These are phyloP conservation scores for Napeogenes sylphis DNA, from an alignment of 2,888 invertebrate species.

Conservation along the genomic window DNA sequence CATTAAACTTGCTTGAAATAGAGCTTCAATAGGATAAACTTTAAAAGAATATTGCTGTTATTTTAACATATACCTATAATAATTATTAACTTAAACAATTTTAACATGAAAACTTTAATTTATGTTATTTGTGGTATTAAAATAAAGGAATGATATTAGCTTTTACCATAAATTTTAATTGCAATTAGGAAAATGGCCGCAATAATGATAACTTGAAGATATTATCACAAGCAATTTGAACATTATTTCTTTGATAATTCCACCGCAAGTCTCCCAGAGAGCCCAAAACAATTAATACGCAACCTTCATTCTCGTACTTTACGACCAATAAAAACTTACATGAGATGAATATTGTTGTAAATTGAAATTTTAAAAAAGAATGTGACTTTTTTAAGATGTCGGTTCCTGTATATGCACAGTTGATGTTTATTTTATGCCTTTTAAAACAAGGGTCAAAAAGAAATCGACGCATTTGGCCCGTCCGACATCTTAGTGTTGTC, in stretches of 20 bases:
- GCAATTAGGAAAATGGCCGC: slow-evolving; percentile 10
- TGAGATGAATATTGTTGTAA: slow-evolving; percentile 34
- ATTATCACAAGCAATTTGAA: slow-evolving; percentile 17
- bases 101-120: no score
- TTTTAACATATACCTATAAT: no score
- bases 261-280: slow-evolving; percentile 18
- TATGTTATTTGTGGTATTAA: no score
- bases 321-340: slow-evolving; percentile 34
- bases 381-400: slow-evolving; percentile 44
- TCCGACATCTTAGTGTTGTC: slow-evolving; percentile 57
- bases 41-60: no score
- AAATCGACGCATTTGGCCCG: slow-evolving; percentile 64
- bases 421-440: slow-evolving; percentile 55
- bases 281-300: slow-evolving; percentile 35
- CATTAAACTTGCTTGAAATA: slow-evolving; percentile 3
- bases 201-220: slow-evolving; percentile 11
- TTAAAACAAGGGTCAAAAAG: slow-evolving; percentile 62
- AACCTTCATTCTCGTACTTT: slow-evolving; percentile 33
- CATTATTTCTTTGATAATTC: slow-evolving; percentile 19
- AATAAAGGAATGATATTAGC: no score
- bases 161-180: not conserved
- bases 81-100: no score
- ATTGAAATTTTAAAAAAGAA: slow-evolving; percentile 34
- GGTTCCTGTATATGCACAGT: slow-evolving; percentile 43
- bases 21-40: not conserved